Evolutionary conservation across 2,888 invertebrate genomes (phyloP), one percentile per base, ranked within the genome.

Genomic region (Drosophila siamana): DNA sequence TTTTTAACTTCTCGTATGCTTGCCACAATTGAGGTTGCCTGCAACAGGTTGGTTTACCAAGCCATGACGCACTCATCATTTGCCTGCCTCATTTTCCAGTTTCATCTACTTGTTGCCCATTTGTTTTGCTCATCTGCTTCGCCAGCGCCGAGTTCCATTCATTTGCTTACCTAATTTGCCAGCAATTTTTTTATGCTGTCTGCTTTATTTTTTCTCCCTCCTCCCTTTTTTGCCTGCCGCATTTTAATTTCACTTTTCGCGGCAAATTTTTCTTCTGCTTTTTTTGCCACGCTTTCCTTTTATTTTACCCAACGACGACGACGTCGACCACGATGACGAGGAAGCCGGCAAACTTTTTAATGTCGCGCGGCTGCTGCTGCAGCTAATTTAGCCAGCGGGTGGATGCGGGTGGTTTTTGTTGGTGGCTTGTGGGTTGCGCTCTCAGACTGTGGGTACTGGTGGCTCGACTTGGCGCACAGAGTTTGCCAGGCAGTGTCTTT

Each of bases 191-290:
- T 30, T 50, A 26, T 48, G 22, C n/a, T 16, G 15, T 9, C 15
- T 30, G 13, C 43, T 69, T 66, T 51, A 41, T 44, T 56, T 63
- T 43, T n/a, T 33, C 30, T 33, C 15, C 46, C 36, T 51, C 33
- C 56, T 46, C 41, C 57, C 48, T 51, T 40, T 47, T 46, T 56
- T 43, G 43, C 30, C 38, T 63, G 61, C 75, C 70, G 61, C 67
- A 77, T 88, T 82, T 84, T 88, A 87, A 88, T 88, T 88, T 88
- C 88, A 88, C 87, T 88, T 88, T 87, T 87, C 78, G 67, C 69
- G 52, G 70, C 68, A 69, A 76, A 50, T 76, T 80, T 78, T 74
- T 68, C 43, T 52, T 67, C 65, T 62, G 47, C 33, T 11, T 72
- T 11, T 72, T 48, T 78, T 80, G 66, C 33, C 52, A 54, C 47